Evolutionary conservation across 2,113 vertebrate species (phyloP), one percentile per base, ranked within the genome.

Genomic region (Ageneiosus marmoratus): DNA sequence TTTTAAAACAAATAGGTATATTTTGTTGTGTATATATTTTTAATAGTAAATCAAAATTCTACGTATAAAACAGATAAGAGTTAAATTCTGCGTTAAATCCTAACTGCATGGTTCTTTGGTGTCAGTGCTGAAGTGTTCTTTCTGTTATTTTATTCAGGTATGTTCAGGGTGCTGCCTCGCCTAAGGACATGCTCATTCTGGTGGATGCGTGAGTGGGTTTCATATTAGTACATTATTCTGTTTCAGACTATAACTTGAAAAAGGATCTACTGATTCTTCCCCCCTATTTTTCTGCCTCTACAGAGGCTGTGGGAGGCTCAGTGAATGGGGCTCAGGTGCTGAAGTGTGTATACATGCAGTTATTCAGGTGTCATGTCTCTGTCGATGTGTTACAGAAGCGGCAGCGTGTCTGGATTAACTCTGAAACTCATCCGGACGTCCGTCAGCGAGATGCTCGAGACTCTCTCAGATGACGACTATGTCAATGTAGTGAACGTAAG

Each of bases 401-500:
- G 98, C 4, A 98, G 98, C 75, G 98, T 99, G 81, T 99, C 97
- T 70, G 98, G 98, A 41, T 81, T 99, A 88, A 99, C 98, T 0
- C 88, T 99, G 80, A 99, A 98, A 89, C 91, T 99, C 84, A 99
- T 99, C 91, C 93, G 97, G 79, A 99, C 97, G 0, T 99, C 98
- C 0, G 98, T 99, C 91, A 96, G 95, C 1, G 98, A 99, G 90
- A 99, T 99, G 97, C 90, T 99, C 82, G 98, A 99, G 89, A 99
- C 98, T 0, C 93, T 99, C 86, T 99, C 98, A 1, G 98, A 99
- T 0, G 98, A 99, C 11, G 98, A 99, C 88, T 99, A 98, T 46
- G 98, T 99, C 91, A 99, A 99, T 53, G 97, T 99, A n/a, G 97
- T 98, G 90, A 97, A 96, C 50, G 98, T 99, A 89, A 98, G 98